Evolutionary conservation across 2,888 invertebrate genomes (phyloP).

Genomic region (Psylliodes chrysocephalus): DNA sequence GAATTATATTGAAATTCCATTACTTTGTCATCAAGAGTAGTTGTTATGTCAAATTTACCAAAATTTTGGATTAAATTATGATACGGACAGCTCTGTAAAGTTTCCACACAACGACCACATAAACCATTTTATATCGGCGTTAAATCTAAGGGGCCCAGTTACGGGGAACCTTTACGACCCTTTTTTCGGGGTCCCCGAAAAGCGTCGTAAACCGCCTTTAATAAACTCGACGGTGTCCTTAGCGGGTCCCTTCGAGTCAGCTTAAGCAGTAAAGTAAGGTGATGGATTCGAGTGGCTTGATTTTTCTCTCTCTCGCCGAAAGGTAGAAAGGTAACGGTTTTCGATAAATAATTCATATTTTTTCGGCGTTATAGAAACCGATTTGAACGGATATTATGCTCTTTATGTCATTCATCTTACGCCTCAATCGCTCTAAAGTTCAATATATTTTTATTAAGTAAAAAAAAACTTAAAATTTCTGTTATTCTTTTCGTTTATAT

Average conservation of each 20-base stretch:
- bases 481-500: no score
- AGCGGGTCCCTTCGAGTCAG: slow-evolving; percentile 9
- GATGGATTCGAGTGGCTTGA: neutral
- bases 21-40: no score
- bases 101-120: neutral
- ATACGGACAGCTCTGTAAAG: neutral
- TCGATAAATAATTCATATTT: neutral
- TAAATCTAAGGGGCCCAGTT: slow-evolving; percentile 17
- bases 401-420: no score
- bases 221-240: slow-evolving; percentile 23
- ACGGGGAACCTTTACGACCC: slow-evolving; percentile 19
- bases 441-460: no score
- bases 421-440: no score
- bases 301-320: no score
- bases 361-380: no score
- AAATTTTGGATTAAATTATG: neutral
- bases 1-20: no score
- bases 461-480: no score
- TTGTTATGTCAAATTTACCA: no score
- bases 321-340: neutral
- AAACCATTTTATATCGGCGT: slow-evolving; percentile 17
- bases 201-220: slow-evolving; percentile 20
- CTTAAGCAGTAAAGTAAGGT: neutral
- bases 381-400: no score
- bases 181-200: slow-evolving; percentile 18